phyloP scores from a whole-genome alignment of 2,797 vertebrate species.

The Poliocrania exsul region DNA sequence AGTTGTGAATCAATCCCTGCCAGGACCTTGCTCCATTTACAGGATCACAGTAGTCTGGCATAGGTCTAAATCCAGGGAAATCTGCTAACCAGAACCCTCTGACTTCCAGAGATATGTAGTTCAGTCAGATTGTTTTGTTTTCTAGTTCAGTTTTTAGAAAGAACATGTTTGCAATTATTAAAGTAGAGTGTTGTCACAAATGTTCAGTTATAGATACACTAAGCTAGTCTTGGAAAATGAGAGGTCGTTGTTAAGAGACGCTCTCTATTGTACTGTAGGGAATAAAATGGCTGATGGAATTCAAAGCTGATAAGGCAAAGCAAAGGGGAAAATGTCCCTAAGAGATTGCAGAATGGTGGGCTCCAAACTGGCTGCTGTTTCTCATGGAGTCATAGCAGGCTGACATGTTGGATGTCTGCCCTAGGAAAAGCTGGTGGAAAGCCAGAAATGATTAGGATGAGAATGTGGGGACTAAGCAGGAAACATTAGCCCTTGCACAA shows the following conservation, averaged over 20 bases:
- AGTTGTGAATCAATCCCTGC: neutral
- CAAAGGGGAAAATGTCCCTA: neutral
- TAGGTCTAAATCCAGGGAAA: neutral
- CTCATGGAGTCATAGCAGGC: neutral
- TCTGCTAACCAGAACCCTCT: neutral
- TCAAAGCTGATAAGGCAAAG: neutral
- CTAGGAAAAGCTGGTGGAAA: neutral
- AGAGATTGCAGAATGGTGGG: neutral
- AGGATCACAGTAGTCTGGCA: neutral
- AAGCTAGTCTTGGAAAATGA: neutral
- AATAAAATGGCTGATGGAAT: neutral
- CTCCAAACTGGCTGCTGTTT: neutral
- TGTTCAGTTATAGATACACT: neutral
- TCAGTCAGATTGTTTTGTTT: neutral
- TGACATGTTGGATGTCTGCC: neutral
- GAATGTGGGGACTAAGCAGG: neutral
- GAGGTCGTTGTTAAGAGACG: neutral
- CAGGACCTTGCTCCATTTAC: neutral
- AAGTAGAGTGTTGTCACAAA: neutral
- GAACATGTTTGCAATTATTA: neutral
- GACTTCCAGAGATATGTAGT: neutral
- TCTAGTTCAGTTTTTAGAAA: neutral
- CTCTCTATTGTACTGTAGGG: neutral
- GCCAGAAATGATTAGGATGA: constrained; percentile 1
- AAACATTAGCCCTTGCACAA: neutral